Percentiles rank a stretch among this genome's conserved stretches.
These are phyloP conservation scores for Palythoa heliodiscus DNA, from an alignment of 92 coral and sea anemone species.

Conservation along the genomic window DNA sequence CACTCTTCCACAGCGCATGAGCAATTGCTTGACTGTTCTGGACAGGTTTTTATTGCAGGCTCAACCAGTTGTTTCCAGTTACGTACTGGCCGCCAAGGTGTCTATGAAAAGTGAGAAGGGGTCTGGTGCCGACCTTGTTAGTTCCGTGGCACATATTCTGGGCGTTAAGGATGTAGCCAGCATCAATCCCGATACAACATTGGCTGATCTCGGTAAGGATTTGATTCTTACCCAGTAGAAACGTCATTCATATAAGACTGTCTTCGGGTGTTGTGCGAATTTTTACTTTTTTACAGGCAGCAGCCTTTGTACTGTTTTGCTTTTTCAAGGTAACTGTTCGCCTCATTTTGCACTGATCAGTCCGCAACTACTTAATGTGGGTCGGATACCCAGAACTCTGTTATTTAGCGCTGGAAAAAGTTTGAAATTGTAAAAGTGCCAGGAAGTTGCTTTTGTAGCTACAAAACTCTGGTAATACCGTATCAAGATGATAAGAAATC, in stretches of 20 bases:
- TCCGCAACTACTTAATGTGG: too few relatives aligned
- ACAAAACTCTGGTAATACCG: too few relatives aligned
- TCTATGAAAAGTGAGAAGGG: conserved; percentile 61
- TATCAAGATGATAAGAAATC: too few relatives aligned
- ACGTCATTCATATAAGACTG: neutral
- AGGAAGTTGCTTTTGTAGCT: too few relatives aligned
- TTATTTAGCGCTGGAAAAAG: too few relatives aligned
- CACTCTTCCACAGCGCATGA: conserved; percentile 91
- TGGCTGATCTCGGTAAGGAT: conserved; percentile 78
- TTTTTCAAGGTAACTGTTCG: too few relatives aligned
- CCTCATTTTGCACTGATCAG: too few relatives aligned
- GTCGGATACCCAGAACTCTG: too few relatives aligned
- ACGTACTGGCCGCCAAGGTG: conserved; percentile 73
- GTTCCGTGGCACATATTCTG: conserved; percentile 75
- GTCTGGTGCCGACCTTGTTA: conserved; percentile 80
- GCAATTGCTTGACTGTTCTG: conserved; percentile 80
- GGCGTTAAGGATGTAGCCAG: conserved; percentile 76
- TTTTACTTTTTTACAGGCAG: neutral
- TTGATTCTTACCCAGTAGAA: neutral
- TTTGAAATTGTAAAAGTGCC: too few relatives aligned
- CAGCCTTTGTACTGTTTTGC: too few relatives aligned
- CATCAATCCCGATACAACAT: conserved; percentile 76
- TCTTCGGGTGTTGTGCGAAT: neutral
- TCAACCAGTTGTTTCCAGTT: conserved; percentile 83
- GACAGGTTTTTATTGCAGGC: conserved; percentile 83